These are phyloP conservation scores for Nowickia ferox DNA, from an alignment of 2,888 invertebrate genomes.

Conservation along the genomic window DNA sequence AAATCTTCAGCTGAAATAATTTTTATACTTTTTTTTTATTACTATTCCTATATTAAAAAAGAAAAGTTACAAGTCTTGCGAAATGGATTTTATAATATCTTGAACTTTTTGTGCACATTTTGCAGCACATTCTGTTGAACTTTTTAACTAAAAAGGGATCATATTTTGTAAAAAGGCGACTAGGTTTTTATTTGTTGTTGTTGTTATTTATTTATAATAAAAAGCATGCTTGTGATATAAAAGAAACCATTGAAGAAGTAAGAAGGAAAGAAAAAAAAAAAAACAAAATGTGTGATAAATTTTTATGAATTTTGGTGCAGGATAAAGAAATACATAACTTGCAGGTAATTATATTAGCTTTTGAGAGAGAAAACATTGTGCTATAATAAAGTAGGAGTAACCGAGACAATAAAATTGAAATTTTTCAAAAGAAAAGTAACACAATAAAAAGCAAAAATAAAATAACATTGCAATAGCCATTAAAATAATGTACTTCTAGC, in stretches of 20 bases:
- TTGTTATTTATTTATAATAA: slow-evolving; percentile 51
- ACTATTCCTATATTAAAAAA: no score
- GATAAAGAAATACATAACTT: slow-evolving; percentile 20
- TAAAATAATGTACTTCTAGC: neutral
- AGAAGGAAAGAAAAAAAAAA: slow-evolving; percentile 3
- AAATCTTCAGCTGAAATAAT: neutral
- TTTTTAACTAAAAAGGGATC: slow-evolving; percentile 12
- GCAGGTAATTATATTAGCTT: slow-evolving; percentile 54
- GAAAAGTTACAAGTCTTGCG: neutral
- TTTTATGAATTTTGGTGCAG: slow-evolving; percentile 39
- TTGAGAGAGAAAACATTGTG: slow-evolving; percentile 11
- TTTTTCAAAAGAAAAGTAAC: neutral
- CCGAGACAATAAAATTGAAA: neutral
- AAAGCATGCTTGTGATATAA: slow-evolving; percentile 53
- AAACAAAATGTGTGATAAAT: neutral
- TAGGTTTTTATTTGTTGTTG: slow-evolving; percentile 17
- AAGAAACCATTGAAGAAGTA: slow-evolving; percentile 45
- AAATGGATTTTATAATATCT: slow-evolving; percentile 20
- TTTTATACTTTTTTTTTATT: no score
- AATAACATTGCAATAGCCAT: neutral
- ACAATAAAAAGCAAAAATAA: neutral
- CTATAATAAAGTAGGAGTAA: neutral
- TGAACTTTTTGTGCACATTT: slow-evolving; percentile 11
- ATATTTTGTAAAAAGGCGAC: slow-evolving; percentile 18
- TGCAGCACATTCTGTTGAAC: slow-evolving; percentile 13